phyloP scores from a whole-genome alignment of 2,888 invertebrate species.

The Mesochorus sp. region DNA sequence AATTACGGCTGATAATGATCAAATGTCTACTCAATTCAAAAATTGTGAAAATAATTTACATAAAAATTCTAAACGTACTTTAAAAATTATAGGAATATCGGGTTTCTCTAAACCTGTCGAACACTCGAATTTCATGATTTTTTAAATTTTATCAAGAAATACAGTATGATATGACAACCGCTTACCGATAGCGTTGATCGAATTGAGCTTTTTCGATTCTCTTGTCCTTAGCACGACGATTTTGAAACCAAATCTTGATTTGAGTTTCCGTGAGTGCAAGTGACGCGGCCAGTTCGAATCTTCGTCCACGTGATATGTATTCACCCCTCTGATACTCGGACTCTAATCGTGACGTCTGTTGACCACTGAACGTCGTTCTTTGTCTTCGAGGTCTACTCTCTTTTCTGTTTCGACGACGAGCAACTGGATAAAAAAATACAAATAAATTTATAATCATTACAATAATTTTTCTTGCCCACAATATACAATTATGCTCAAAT shows the following conservation, averaged over 20 bases:
- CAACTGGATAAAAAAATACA: conserved; percentile 85
- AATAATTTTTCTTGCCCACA: background rate
- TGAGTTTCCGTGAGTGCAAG: conserved; percentile 89
- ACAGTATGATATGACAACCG: background rate
- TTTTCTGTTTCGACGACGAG: conserved; percentile 89
- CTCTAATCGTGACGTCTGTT: conserved; percentile 95
- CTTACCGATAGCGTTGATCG: conserved; percentile 96
- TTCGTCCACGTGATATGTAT: conserved; percentile 93
- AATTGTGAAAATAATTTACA: too few species aligned
- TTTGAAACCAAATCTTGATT: conserved; percentile 97
- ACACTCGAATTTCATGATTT: background rate
- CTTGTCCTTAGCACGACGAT: conserved; percentile 97
- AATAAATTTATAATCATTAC: background rate
- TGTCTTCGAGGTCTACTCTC: conserved; percentile 94
- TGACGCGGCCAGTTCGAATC: conserved; percentile 90
- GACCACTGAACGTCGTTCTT: conserved; percentile 96
- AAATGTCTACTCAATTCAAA: too few species aligned
- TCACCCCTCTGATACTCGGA: conserved; percentile 95
- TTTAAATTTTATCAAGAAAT: background rate
- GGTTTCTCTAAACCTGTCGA: too few species aligned
- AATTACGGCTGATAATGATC: too few species aligned
- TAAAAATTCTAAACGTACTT: too few species aligned
- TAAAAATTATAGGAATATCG: too few species aligned
- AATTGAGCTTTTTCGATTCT: conserved; percentile 97
- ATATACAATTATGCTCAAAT: too few species aligned